Percentiles rank a stretch among this genome's conserved stretches.
Conservation (phyloP, 1,140 invertebrate genomes). For the Sarcophaga peregrina region DNA sequence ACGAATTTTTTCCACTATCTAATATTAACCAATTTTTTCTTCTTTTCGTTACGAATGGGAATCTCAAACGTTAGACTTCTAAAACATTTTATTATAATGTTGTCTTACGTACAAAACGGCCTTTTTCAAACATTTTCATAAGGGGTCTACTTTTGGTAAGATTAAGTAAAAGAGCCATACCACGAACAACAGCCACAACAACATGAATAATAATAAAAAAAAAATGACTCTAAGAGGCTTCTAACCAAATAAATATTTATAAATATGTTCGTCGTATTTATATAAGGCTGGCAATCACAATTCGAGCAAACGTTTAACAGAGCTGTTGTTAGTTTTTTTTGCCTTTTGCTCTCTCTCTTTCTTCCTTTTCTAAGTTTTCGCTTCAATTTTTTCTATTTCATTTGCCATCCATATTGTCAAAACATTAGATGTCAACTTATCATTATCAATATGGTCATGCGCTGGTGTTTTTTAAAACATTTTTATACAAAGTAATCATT, state of each 20-base stretch:
- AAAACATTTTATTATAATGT: slow-evolving; percentile 1
- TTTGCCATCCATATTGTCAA: slow-evolving; percentile 32
- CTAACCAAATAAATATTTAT: slow-evolving; percentile 8
- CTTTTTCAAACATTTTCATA: slow-evolving; percentile 14
- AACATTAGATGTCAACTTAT: slow-evolving; percentile 42
- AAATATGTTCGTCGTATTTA: neutral
- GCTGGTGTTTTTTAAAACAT: slow-evolving; percentile 23
- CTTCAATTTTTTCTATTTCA: neutral
- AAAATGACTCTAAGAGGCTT: neutral
- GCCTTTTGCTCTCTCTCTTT: neutral
- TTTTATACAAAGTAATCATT: slow-evolving; percentile 36
- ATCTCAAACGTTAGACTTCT: neutral
- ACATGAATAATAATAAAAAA: neutral
- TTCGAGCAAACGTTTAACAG: slow-evolving; percentile 55
- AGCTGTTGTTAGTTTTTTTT: slow-evolving; percentile 17
- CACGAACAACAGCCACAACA: neutral
- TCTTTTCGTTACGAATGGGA: neutral
- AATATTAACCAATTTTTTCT: neutral
- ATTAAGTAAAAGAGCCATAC: neutral
- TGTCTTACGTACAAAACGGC: neutral
- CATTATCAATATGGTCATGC: slow-evolving; percentile 39
- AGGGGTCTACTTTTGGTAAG: slow-evolving; percentile 34
- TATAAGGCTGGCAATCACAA: slow-evolving; percentile 58
- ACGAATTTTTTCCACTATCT: neutral
- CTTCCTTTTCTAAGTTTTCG: neutral